Conservation (phyloP, 2,797 vertebrate species). For the Hybognathus amarus region DNA sequence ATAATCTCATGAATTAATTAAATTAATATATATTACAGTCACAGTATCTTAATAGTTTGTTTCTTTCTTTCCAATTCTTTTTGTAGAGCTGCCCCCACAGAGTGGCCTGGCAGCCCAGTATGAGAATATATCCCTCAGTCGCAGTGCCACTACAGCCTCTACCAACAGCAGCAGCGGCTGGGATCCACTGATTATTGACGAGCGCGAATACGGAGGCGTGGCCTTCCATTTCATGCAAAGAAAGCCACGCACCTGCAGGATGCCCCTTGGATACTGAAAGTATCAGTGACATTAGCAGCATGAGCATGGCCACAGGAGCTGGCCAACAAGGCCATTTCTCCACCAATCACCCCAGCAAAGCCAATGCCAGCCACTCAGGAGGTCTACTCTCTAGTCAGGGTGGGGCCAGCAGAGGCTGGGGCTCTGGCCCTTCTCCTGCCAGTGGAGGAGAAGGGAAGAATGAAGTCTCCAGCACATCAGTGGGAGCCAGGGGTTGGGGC, state of each 20-base stretch:
- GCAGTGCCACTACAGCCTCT: conserved; percentile 83
- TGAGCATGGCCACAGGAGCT: conserved; percentile 94
- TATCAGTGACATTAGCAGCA: conserved; percentile 84
- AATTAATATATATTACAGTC: not conserved
- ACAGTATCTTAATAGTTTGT: conserved; percentile 1
- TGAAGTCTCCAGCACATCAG: conserved; percentile 84
- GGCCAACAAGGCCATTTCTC: conserved; percentile 84
- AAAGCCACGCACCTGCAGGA: conserved; percentile 88
- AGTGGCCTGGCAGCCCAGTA: conserved; percentile 91
- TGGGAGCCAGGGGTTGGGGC: conserved; percentile 87
- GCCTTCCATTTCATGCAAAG: conserved; percentile 89
- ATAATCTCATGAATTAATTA: not conserved
- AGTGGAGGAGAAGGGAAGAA: conserved; percentile 82
- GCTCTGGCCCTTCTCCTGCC: conserved; percentile 77
- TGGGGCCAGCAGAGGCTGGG: conserved; percentile 87
- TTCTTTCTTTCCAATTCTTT: conserved; percentile 53
- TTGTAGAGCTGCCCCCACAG: conserved; percentile 85
- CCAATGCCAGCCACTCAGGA: conserved; percentile 83
- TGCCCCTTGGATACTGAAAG: conserved; percentile 90
- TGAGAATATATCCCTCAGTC: conserved; percentile 91
- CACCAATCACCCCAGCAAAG: conserved; percentile 87
- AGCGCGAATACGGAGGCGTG: conserved; percentile 90
- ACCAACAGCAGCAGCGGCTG: conserved; percentile 84
- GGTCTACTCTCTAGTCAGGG: conserved; percentile 85
- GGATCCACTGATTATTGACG: conserved; percentile 93